Evolutionary conservation across 2,888 invertebrate genomes (phyloP).

Genomic region (Steromphala cineraria): DNA sequence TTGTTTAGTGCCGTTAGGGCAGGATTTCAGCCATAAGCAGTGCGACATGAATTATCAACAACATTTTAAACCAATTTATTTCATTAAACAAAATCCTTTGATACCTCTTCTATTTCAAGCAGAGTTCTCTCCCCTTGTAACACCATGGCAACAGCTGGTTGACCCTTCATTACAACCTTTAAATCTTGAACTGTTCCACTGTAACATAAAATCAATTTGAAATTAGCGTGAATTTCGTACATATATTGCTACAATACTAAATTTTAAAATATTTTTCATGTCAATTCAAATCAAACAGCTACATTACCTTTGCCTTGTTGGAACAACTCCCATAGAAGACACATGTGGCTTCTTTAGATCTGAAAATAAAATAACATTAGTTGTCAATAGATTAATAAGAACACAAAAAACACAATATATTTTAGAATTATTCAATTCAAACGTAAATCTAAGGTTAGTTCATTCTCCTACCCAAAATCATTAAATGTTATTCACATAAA

Average conservation of each 20-base stretch:
- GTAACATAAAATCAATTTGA: neutral
- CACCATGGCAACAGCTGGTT: neutral
- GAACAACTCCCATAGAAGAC: slow-evolving; percentile 66
- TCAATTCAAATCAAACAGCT: neutral
- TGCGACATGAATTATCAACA: too few species aligned
- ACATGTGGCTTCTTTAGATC: slow-evolving; percentile 65
- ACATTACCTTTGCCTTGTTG: slow-evolving; percentile 60
- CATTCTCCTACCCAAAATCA: too few species aligned
- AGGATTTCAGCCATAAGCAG: too few species aligned
- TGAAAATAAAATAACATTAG: too few species aligned
- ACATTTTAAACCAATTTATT: neutral
- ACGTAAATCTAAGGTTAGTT: too few species aligned
- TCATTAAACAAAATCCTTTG: too few species aligned
- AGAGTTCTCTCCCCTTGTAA: slow-evolving; percentile 4
- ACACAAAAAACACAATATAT: neutral
- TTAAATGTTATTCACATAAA: too few species aligned
- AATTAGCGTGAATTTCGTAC: neutral
- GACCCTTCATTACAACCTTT: neutral
- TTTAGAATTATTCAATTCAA: too few species aligned
- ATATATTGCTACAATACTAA: neutral
- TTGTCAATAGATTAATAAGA: neutral
- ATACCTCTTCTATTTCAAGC: neutral
- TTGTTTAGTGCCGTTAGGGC: too few species aligned
- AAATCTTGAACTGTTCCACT: neutral
- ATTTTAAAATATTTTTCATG: neutral